Percentiles rank a stretch among this genome's conserved stretches.
These are phyloP conservation scores for Melanophora roralis DNA, from an alignment of 2,888 invertebrate species.

Conservation along the genomic window DNA sequence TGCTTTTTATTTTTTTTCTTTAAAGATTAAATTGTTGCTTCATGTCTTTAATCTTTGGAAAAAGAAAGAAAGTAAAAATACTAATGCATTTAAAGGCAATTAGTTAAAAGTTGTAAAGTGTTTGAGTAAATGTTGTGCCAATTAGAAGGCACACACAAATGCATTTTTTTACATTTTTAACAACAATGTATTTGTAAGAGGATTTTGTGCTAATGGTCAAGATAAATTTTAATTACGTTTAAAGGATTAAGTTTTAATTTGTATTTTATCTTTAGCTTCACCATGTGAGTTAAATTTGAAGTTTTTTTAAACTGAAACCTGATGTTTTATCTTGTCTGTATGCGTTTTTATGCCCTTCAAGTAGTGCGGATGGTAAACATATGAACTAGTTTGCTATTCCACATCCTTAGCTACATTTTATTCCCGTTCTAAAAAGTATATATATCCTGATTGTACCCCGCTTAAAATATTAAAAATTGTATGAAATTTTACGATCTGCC, in stretches of 20 bases:
- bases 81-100: slow-evolving; percentile 52
- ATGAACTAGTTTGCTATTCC: too few species aligned
- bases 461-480: too few species aligned
- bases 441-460: too few species aligned
- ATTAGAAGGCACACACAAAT: neutral
- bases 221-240: neutral
- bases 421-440: too few species aligned
- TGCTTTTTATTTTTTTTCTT: neutral
- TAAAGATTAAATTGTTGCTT: slow-evolving; percentile 17
- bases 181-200: neutral
- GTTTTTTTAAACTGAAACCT: too few species aligned
- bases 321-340: too few species aligned
- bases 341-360: too few species aligned
- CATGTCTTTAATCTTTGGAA: slow-evolving; percentile 20
- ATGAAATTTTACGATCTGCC: too few species aligned
- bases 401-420: too few species aligned
- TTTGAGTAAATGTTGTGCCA: slow-evolving; percentile 17
- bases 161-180: neutral
- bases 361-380: too few species aligned
- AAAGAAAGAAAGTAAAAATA: neutral
- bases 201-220: neutral
- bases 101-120: slow-evolving; percentile 37
- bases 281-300: too few species aligned
- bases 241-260: neutral
- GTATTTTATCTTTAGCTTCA: neutral